A percentile compares a stretch with the other conserved stretches of the same genome.
These are phyloP conservation scores for Machimus rusticus DNA, from an alignment of 2,888 invertebrate genomes.

Conservation along the genomic window DNA sequence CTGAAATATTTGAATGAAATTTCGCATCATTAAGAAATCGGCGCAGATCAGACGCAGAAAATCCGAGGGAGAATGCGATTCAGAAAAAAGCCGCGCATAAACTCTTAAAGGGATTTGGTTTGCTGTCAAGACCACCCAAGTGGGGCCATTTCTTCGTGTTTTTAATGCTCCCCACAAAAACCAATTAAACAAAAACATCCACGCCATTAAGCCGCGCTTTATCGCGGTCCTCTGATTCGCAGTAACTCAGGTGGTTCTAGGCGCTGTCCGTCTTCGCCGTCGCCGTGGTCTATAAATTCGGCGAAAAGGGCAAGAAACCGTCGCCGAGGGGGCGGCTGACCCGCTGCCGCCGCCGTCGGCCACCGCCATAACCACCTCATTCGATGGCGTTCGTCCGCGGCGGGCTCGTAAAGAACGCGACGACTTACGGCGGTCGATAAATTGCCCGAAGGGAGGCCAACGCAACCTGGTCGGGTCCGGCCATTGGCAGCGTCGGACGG, in stretches of 20 bases:
- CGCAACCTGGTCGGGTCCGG: background rate
- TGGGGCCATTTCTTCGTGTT: background rate
- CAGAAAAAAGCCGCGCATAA: background rate
- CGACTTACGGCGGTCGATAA: constrained; percentile 28
- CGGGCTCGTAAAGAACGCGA: constrained; percentile 5
- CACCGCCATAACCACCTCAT: constrained; percentile 20
- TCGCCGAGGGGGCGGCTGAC: background rate
- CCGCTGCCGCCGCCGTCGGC: background rate
- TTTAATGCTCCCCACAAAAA: background rate
- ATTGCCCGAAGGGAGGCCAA: constrained; percentile 28
- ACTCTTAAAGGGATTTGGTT: background rate
- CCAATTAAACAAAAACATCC: background rate
- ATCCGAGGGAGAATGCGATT: background rate
- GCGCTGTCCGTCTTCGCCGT: background rate
- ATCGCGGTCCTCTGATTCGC: background rate
- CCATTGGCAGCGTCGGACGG: background rate
- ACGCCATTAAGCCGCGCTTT: background rate
- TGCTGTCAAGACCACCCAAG: background rate
- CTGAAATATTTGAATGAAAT: background rate
- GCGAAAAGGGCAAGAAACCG: background rate
- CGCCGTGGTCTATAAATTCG: background rate
- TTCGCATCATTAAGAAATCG: background rate
- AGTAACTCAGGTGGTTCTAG: background rate
- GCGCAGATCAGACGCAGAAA: background rate
- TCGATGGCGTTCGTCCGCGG: background rate